Evolutionary conservation across 37 sponge, comb jelly and placozoan species (phyloP), one percentile per base, ranked within the genome.

Genomic region (Crambe crambe): DNA sequence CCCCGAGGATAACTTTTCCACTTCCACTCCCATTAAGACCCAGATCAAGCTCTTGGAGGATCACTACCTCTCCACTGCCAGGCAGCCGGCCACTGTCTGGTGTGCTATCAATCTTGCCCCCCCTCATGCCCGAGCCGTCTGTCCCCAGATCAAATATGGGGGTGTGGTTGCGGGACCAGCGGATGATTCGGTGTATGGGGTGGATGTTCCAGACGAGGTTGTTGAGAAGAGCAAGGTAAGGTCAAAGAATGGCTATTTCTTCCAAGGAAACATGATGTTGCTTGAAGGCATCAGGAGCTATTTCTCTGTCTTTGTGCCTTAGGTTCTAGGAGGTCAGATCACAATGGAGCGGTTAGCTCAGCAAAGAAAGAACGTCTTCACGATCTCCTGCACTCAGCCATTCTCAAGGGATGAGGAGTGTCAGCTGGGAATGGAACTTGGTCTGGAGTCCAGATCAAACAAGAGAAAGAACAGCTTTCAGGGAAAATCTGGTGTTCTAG

Each of bases 121-220:
- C 10, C 83, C 83, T 15, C 34, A 17, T 2, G 83, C 83, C 2
- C 35, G 83, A 30, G 68, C 56, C 41, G 21, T 65, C 34, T 83
- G 83, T 37, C 83, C 83, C 5, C 83, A 83, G 58, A 67, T 38
- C 20, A 74, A 74, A 66, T 56, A 62, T 1, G 25, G 30, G n/a
- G 40, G 9, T 20, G 26, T 27, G 40, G 27, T 18, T 20, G 21
- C 68, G 10, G 15, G 32, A 5, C 31, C 43, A 0, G 37, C 29
- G n/a, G 1, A 1, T 26, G 2, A 31, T 9, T 3, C 34, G 39
- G 69, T 54, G 57, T 83, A 83, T 56, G 83, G 56, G 0, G 57
- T 68, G 1, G 83, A 83, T 56, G 83, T 83, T 0, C 83, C 83
- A 29, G 37, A 38, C 1, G 37, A 57, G 18, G 83, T 83, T 6